Percentiles rank a stretch among this genome's conserved stretches.
These are phyloP conservation scores for Amphipoea oculea DNA, from an alignment of 2,888 invertebrate genomes.

Conservation along the genomic window DNA sequence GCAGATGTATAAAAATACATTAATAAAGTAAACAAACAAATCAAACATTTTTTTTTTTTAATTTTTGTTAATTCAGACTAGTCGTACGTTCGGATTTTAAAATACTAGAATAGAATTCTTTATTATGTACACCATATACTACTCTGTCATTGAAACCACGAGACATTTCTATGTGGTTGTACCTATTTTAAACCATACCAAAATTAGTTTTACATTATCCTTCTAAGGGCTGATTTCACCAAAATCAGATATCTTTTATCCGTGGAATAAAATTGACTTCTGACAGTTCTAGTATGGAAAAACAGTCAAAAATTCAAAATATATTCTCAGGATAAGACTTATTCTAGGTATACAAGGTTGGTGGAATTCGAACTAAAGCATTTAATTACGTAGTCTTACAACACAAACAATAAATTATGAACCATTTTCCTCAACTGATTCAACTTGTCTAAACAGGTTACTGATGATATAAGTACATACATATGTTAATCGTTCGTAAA, in stretches of 20 bases:
- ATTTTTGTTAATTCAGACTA: neutral
- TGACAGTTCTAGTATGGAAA: too few species aligned
- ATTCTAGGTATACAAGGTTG: too few species aligned
- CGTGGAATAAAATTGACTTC: too few species aligned
- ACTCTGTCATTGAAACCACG: neutral
- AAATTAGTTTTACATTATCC: neutral
- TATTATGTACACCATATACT: too few species aligned
- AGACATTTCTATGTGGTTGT: neutral
- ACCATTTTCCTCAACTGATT: slow-evolving; percentile 37
- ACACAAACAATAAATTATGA: slow-evolving; percentile 16
- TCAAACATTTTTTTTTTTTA: too few species aligned
- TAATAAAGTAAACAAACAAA: too few species aligned
- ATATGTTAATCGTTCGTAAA: neutral
- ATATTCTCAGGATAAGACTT: too few species aligned
- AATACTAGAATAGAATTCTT: neutral
- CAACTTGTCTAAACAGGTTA: slow-evolving; percentile 24
- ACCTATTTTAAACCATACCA: neutral
- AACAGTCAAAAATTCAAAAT: too few species aligned
- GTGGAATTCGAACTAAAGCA: neutral
- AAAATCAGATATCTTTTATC: too few species aligned
- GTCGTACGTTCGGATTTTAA: neutral
- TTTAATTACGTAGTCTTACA: slow-evolving; percentile 10
- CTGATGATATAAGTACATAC: neutral
- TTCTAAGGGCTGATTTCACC: neutral
- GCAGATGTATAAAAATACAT: neutral